A percentile compares a stretch with the other conserved stretches of the same genome.
These are phyloP conservation scores for Bambusicola thoracicus DNA, from an alignment of 2,113 vertebrate species.

Conservation along the genomic window DNA sequence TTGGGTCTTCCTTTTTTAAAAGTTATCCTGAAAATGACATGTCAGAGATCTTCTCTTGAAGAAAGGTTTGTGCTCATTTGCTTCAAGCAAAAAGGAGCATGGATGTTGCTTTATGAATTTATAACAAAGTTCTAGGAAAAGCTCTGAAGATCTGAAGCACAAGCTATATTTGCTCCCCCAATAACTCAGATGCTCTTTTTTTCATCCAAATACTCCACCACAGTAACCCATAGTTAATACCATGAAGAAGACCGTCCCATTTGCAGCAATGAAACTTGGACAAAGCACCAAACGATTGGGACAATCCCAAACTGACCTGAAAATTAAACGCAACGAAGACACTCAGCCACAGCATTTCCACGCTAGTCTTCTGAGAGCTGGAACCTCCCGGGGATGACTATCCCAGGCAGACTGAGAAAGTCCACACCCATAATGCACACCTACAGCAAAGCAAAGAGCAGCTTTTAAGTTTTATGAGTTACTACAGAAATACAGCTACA, in stretches of 20 bases:
- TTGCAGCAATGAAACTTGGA: neutral
- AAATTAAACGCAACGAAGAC: neutral
- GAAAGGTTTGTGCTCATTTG: neutral
- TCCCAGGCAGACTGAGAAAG: neutral
- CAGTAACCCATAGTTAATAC: neutral
- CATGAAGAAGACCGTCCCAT: neutral
- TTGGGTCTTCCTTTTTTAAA: neutral
- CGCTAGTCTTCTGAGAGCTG: neutral
- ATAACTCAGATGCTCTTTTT: neutral
- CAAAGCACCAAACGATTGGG: neutral
- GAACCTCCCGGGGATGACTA: neutral
- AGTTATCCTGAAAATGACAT: neutral
- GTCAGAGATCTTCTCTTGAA: neutral
- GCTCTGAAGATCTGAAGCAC: neutral
- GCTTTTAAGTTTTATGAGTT: no score
- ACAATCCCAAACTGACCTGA: rapidly evolving
- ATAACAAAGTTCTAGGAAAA: neutral
- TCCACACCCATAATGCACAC: neutral
- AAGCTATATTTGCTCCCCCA: neutral
- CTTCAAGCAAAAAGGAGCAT: neutral
- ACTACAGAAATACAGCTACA: neutral
- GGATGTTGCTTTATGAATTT: no score
- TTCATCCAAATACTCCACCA: neutral
- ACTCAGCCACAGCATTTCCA: neutral
- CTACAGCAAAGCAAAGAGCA: no score